These are phyloP conservation scores for Gymnopithys bicolor DNA, from an alignment of 2,797 vertebrate species.

Conservation along the genomic window DNA sequence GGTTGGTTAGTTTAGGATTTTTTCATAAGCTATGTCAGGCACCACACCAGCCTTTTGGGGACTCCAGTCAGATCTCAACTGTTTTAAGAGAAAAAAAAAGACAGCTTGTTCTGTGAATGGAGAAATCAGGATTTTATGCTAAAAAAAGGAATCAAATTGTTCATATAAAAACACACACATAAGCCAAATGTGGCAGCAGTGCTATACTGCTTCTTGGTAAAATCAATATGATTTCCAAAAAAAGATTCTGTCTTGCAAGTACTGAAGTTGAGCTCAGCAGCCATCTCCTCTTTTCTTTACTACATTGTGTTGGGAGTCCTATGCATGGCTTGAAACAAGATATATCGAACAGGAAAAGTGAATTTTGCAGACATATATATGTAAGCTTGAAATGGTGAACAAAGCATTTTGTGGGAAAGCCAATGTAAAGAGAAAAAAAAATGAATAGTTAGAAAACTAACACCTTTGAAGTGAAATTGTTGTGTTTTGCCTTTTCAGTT, in stretches of 20 bases:
- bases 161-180: background rate
- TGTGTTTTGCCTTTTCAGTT: conserved; percentile 59
- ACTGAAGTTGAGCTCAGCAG: conserved; percentile 11
- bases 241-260: conserved; percentile 59
- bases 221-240: conserved; percentile 28
- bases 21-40: rapidly evolving
- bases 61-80: background rate
- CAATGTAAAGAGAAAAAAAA: background rate
- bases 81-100: background rate
- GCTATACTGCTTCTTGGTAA: background rate
- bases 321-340: background rate
- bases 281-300: conserved; percentile 15
- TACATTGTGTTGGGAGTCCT: background rate
- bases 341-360: background rate
- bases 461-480: conserved; percentile 36
- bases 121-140: background rate
- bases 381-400: background rate
- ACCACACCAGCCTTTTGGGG: background rate
- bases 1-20: rapidly evolving
- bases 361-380: background rate
- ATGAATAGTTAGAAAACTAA: conserved; percentile 33
- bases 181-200: background rate
- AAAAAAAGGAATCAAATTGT: background rate
- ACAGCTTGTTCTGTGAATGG: background rate
- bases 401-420: conserved; percentile 18